Percentiles rank a stretch among this genome's conserved stretches.
Conservation (phyloP, 1,140 invertebrate genomes). For the Rhopalosiphum padi region DNA sequence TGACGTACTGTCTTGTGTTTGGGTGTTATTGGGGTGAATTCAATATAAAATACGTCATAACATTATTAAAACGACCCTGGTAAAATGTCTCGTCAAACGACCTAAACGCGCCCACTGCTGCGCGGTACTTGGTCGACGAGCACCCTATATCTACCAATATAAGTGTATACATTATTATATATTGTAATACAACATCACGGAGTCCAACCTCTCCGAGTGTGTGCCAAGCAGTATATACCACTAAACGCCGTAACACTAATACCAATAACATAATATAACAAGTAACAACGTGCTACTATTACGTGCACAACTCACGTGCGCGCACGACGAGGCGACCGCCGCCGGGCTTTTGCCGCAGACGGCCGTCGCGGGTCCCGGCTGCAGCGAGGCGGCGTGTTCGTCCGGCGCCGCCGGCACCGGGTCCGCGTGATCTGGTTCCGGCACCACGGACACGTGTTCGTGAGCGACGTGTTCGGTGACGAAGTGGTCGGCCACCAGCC, state of each 20-base stretch:
- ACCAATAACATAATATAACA: background rate
- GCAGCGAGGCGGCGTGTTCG: background rate
- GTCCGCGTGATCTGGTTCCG: slow-evolving; percentile 16
- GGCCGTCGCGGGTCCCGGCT: background rate
- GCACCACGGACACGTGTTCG: slow-evolving; percentile 33
- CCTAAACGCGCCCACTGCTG: no score
- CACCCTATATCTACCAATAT: no score
- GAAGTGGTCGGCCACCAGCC: slow-evolving; percentile 48
- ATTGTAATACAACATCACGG: no score
- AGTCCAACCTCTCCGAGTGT: no score
- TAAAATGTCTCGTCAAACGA: no score
- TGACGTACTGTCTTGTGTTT: no score
- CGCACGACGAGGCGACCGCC: background rate
- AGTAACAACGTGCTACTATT: slow-evolving; percentile 13
- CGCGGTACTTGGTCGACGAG: no score
- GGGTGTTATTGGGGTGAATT: no score
- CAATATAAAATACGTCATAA: no score
- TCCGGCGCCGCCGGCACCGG: background rate
- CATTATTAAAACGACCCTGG: no score
- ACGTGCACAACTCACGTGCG: slow-evolving; percentile 1
- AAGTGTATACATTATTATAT: no score
- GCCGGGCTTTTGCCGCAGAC: background rate
- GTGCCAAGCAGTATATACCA: no score
- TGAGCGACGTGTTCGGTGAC: slow-evolving; percentile 26
- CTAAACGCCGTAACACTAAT: background rate